Conservation (phyloP, 1,140 invertebrate genomes). For the Odontomachus brunneus region DNA sequence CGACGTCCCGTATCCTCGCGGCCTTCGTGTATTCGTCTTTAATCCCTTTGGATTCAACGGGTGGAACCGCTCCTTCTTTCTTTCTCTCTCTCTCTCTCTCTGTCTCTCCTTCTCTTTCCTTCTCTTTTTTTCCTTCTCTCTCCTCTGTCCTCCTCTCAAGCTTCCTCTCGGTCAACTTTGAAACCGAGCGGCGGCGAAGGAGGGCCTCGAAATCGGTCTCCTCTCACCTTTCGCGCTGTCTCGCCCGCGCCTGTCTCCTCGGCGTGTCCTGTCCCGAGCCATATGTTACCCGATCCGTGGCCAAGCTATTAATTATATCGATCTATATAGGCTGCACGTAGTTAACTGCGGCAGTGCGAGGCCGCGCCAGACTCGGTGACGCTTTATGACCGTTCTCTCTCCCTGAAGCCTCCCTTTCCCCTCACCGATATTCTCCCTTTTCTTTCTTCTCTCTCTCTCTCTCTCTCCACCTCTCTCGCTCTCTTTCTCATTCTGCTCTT, state of each 20-base stretch:
- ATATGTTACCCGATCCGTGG: conserved; percentile 83
- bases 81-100: conserved; percentile 35
- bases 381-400: conserved; percentile 68
- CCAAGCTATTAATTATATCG: conserved; percentile 84
- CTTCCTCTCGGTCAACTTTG: conserved; percentile 3
- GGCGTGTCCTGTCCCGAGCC: conserved; percentile 73
- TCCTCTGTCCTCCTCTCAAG: neutral
- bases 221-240: conserved; percentile 43
- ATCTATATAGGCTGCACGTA: conserved; percentile 78
- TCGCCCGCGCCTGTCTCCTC: conserved; percentile 27
- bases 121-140: conserved; percentile 65
- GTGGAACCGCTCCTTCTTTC: conserved; percentile 73
- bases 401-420: conserved; percentile 23
- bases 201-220: conserved; percentile 44
- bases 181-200: conserved; percentile 3
- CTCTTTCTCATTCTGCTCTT: conserved; percentile 29
- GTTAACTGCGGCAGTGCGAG: conserved; percentile 70
- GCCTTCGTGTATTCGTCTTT: conserved; percentile 79
- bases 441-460: conserved; percentile 33
- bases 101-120: neutral
- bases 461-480: conserved; percentile 57
- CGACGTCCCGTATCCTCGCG: conserved; percentile 56
- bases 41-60: conserved; percentile 79
- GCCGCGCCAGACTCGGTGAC: conserved; percentile 44
- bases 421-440: neutral